Evolutionary conservation across 2,888 invertebrate genomes (phyloP), one percentile per base, ranked within the genome.

Genomic region (Lithophane leautieri): DNA sequence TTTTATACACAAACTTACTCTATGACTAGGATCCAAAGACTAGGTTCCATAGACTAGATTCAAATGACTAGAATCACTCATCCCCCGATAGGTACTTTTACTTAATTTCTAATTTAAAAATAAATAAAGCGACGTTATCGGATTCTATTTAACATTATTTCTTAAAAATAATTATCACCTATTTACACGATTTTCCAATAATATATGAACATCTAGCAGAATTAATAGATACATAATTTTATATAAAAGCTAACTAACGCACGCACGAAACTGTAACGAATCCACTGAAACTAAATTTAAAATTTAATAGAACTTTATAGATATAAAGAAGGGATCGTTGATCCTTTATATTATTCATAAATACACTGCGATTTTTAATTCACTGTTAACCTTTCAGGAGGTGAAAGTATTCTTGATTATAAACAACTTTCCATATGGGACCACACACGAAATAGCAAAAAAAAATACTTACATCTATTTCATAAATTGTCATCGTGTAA

Each of bases 11-110:
- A 70, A 76, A 81, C 70, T 81, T 81, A 82, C 56, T 76, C 73
- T 76, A 86, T 63, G 81, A 85, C 83, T 86, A 85, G 78, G 75
- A 77, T 82, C 66, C 72, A 81, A 63, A 58, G 80, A 85, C 83
- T 79, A 84, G 86, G 73, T 79, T 79, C 81, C 76, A 82, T 40
- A 80, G 89, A 89, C 88, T 90, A 91, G 88, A 86, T 82, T 85
- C 89, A 90, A 92, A 93, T 94, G 94, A 94, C 94, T 94, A 94
- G 94, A 93, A 90, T 86, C 91, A 94, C 95, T 94, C 94, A 94
- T 94, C 93, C 90, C 75, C 70, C 70, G 44, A 72, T 69, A 79
- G 70, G 62, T 76, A 84, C 76, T 66, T 72, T 60, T 22, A 66
- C 80, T 79, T 84, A 83, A 44, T 58, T 25, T 58, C 81, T 83